phyloP scores from a whole-genome alignment of 2,888 invertebrate genomes.

The Girardia tigrina region DNA sequence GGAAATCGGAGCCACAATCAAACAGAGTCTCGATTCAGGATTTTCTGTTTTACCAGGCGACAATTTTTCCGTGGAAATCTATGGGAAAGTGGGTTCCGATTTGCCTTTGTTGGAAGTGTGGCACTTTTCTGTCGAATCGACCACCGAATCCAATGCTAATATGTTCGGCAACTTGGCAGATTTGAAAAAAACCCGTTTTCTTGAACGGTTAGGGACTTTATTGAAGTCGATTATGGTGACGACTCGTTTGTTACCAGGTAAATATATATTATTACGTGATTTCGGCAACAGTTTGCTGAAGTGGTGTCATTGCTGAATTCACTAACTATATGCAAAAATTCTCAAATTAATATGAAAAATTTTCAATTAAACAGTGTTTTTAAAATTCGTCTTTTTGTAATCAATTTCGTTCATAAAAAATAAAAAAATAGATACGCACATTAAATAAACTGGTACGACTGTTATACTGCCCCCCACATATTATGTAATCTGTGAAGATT shows the following conservation, averaged over 20 bases:
- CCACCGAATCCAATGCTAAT: neutral
- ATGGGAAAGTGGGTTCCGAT: neutral
- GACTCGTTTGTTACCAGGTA: constrained; percentile 25
- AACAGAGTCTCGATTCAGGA: constrained; percentile 30
- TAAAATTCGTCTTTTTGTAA: no score
- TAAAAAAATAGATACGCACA: no score
- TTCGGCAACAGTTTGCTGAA: no score
- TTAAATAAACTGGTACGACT: no score
- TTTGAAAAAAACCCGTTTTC: constrained; percentile 25
- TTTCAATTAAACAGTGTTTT: no score
- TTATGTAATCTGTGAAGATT: no score
- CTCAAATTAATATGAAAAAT: no score
- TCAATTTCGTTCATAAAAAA: no score
- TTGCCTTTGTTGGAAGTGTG: constrained; percentile 23
- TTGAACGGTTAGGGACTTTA: constrained; percentile 30
- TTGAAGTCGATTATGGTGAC: constrained; percentile 28
- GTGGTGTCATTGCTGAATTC: no score
- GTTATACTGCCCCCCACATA: no score
- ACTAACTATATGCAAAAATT: no score
- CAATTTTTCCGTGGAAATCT: constrained; percentile 16
- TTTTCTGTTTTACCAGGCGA: constrained; percentile 28
- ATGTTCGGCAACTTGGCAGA: neutral
- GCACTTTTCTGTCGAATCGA: constrained; percentile 27
- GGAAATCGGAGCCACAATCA: constrained; percentile 30
- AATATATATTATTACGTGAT: no score